phyloP scores from a whole-genome alignment of 2,888 invertebrate species.

The Archips xylosteana region DNA sequence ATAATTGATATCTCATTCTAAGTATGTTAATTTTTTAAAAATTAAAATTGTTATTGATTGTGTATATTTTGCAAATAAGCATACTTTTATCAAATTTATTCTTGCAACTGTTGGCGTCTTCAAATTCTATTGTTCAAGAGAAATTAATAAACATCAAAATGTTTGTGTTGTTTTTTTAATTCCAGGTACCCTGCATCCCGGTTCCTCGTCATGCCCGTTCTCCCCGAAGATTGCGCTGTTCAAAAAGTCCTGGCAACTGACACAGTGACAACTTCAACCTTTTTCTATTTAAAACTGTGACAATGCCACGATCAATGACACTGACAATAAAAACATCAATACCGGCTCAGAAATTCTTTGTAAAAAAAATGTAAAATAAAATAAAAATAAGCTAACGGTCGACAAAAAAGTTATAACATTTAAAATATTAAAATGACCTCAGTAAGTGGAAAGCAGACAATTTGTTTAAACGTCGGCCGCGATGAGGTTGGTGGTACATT shows the following conservation, averaged over 20 bases:
- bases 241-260: slow-evolving; percentile 7
- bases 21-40: neutral
- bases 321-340: slow-evolving; percentile 17
- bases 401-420: neutral
- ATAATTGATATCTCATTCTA: neutral
- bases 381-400: neutral
- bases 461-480: neutral
- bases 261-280: slow-evolving; percentile 2
- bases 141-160: slow-evolving; percentile 47
- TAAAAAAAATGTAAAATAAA: slow-evolving; percentile 5
- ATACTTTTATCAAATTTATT: slow-evolving; percentile 9
- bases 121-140: slow-evolving; percentile 63
- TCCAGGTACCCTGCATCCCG: slow-evolving; percentile 45
- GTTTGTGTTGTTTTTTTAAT: slow-evolving; percentile 29
- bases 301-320: slow-evolving; percentile 7
- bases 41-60: neutral
- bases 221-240: neutral
- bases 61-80: slow-evolving; percentile 11
- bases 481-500: neutral
- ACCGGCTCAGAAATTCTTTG: slow-evolving; percentile 10
- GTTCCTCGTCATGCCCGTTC: slow-evolving; percentile 12
- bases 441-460: neutral
- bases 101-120: slow-evolving; percentile 58
- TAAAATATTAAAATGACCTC: neutral
- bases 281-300: slow-evolving; percentile 6